phyloP scores from a whole-genome alignment of 2,113 vertebrate genomes.

The Podocnemis expansa region DNA sequence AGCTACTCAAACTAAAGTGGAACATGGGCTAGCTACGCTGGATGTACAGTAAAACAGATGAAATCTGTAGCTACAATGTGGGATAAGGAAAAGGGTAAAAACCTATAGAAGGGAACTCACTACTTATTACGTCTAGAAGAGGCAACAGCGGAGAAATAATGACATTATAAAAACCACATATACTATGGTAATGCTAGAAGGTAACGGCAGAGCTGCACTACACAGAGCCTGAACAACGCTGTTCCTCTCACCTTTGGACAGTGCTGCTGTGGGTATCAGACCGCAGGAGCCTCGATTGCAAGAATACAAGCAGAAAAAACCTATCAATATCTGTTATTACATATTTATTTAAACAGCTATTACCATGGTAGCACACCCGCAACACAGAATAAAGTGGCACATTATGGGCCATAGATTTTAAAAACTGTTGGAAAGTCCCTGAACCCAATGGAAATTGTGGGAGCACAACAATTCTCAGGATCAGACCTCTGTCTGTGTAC shows the following conservation, averaged over 20 bases:
- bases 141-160: not conserved
- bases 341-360: not conserved
- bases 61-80: not conserved
- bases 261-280: conserved; percentile 32
- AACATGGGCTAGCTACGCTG: not conserved
- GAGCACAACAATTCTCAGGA: fast-evolving
- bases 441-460: not conserved
- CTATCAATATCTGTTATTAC: not conserved
- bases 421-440: not conserved
- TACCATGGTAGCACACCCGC: fast-evolving
- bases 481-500: not conserved
- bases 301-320: conserved; percentile 67
- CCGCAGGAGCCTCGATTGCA: conserved; percentile 55
- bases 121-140: not conserved
- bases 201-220: not conserved
- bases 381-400: not conserved
- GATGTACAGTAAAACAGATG: not conserved
- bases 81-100: not conserved
- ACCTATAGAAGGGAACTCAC: not conserved
- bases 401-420: not conserved
- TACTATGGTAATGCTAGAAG: fast-evolving
- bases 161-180: not conserved
- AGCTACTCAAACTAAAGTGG: not conserved
- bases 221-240: not conserved
- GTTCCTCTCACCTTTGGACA: conserved; percentile 61